phyloP scores from a whole-genome alignment of 2,797 vertebrate genomes.

The Paratrypauchen microcephalus region DNA sequence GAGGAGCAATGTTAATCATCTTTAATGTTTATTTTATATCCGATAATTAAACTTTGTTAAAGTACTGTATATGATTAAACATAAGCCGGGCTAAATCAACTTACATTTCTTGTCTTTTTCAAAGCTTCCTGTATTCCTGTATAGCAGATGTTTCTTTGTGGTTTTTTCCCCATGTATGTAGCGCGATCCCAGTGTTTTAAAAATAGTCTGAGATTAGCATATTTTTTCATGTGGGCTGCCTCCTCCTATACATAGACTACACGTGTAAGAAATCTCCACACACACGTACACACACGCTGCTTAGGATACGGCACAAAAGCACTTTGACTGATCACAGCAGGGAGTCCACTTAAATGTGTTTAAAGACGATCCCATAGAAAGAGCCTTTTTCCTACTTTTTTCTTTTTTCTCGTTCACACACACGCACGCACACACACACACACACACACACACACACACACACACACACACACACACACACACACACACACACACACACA shows the following conservation, averaged over 20 bases:
- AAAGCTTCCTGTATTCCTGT: not conserved
- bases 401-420: not conserved
- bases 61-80: not conserved
- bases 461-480: constrained; percentile 5
- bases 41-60: not conserved
- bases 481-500: not conserved
- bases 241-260: not conserved
- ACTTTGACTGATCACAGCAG: constrained; percentile 15
- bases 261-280: not conserved
- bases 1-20: not conserved
- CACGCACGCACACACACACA: constrained; percentile 17
- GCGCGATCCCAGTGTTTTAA: not conserved
- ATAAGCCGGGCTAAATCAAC: not conserved
- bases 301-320: constrained; percentile 15
- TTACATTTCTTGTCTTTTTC: constrained; percentile 24
- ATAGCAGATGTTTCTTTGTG: not conserved
- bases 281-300: not conserved
- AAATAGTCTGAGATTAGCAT: not conserved
- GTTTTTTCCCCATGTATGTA: too few species aligned
- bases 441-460: too few species aligned
- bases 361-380: constrained; percentile 7
- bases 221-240: constrained; percentile 3
- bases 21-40: too few species aligned
- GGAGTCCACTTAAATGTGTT: constrained; percentile 19
- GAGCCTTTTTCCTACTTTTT: not conserved